Evolutionary conservation across 92 coral and sea anemone species (phyloP), one percentile per base, ranked within the genome.

Genomic region (Bergia puertoricense): DNA sequence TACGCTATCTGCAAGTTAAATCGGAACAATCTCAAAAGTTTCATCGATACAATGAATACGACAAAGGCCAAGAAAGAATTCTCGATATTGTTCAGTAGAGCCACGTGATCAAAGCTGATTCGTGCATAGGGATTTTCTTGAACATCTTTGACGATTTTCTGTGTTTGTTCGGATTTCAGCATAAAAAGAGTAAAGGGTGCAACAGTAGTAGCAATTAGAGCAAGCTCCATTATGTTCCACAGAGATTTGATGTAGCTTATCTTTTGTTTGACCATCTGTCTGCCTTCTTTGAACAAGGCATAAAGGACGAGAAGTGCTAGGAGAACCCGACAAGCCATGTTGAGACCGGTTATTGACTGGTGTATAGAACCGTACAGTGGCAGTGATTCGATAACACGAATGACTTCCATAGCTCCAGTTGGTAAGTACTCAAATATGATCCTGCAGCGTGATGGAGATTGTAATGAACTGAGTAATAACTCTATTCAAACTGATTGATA

Each of bases 101-200:
- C 90, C 48, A 96, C 91, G 77, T 92, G 91, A 82, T 96, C 97
- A 81, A 96, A 96, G 78, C 97, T 94, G 87, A 94, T 92, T 45
- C 95, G 86, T 1, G 93, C 90, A 74, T 92, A 94, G 8, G 98
- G 98, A 48, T 96, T 95, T 6, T 82, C 92, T 40, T 91, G 93
- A 0, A 93, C 93, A 11, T 92, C 86, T 50, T 69, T 85, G 51
- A 96, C 72, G 6, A 96, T 86, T 9, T 74, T 37, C 50, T 88
- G 75, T 7, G 89, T 91, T 77, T 90, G 86, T 48, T 85, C 86
- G 68, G 88, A 77, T 62, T 93, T 93, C 83, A 92, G 56, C 48
- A 93, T 56, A 75, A 77, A 85, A 10, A 95, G 62, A 5, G 81
- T 93, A 5, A 93, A 85, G 36, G 92, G 85, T 18, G 88, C 79